Percentiles rank a stretch among this genome's conserved stretches.
These are phyloP conservation scores for Sciurus niger DNA, from an alignment of 2,113 vertebrate genomes.

Conservation along the genomic window DNA sequence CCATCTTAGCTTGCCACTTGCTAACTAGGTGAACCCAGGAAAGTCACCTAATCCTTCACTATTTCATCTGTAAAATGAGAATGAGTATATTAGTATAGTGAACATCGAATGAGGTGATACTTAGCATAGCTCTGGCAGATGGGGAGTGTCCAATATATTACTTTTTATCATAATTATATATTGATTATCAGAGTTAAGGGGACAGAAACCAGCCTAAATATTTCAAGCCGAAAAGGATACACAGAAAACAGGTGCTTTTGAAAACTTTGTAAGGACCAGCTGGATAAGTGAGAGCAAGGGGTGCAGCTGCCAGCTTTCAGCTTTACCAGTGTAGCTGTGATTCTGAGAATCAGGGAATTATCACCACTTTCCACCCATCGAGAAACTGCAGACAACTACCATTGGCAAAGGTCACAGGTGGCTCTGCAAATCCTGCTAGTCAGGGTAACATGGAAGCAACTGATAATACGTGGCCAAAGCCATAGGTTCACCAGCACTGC, in stretches of 20 bases:
- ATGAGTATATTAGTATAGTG: background rate
- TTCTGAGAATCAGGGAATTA: conserved; percentile 1
- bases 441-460: background rate
- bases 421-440: background rate
- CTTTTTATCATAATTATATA: conserved; percentile 2
- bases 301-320: background rate
- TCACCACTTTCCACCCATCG: background rate
- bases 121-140: background rate
- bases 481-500: background rate
- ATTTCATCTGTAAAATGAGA: conserved; percentile 18
- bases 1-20: background rate
- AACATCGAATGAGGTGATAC: background rate
- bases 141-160: background rate
- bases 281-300: background rate
- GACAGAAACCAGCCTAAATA: background rate
- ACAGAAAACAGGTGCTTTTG: background rate
- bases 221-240: background rate
- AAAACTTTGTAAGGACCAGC: background rate
- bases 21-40: background rate
- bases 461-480: background rate
- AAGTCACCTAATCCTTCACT: background rate
- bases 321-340: background rate
- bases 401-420: background rate
- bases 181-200: background rate
- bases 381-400: conserved; percentile 48